phyloP scores from a whole-genome alignment of 2,113 vertebrate genomes.

The Cyphomyrus plagiostoma region DNA sequence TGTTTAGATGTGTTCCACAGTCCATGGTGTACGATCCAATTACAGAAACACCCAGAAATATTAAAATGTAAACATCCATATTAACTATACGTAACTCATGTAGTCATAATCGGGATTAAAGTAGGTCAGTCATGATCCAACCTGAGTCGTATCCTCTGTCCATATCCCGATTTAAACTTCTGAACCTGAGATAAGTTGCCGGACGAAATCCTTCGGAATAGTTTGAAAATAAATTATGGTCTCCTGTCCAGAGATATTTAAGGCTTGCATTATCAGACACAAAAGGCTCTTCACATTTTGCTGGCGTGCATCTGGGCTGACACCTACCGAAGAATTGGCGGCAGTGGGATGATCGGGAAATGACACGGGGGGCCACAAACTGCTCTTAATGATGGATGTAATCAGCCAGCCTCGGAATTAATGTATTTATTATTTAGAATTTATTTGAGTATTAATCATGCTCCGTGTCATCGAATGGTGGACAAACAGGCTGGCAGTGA shows the following conservation, averaged over 20 bases:
- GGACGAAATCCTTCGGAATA: conserved; percentile 16
- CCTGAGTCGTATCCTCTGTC: not conserved
- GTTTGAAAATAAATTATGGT: conserved; percentile 16
- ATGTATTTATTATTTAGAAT: conserved; percentile 60
- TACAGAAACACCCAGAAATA: not conserved
- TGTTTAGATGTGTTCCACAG: not conserved
- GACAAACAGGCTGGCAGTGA: conserved; percentile 42
- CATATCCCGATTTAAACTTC: not conserved
- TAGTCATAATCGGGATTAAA: not conserved
- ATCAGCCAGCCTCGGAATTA: conserved; percentile 46
- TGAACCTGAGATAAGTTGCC: conserved; percentile 3
- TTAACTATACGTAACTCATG: not conserved
- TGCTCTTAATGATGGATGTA: conserved; percentile 51
- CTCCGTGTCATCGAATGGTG: conserved; percentile 39
- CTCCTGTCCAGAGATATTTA: not conserved
- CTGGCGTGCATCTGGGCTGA: not conserved
- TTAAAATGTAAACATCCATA: not conserved
- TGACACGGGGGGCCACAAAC: conserved; percentile 21
- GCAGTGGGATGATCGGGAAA: not conserved
- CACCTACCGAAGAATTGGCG: not conserved
- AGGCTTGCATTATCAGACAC: not conserved
- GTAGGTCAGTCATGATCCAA: not conserved
- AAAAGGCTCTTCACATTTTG: conserved; percentile 2
- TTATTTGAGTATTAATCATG: conserved; percentile 58
- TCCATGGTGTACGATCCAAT: not conserved